These are phyloP conservation scores for Rhyacichthys aspro DNA, from an alignment of 2,797 vertebrate species.

Conservation along the genomic window DNA sequence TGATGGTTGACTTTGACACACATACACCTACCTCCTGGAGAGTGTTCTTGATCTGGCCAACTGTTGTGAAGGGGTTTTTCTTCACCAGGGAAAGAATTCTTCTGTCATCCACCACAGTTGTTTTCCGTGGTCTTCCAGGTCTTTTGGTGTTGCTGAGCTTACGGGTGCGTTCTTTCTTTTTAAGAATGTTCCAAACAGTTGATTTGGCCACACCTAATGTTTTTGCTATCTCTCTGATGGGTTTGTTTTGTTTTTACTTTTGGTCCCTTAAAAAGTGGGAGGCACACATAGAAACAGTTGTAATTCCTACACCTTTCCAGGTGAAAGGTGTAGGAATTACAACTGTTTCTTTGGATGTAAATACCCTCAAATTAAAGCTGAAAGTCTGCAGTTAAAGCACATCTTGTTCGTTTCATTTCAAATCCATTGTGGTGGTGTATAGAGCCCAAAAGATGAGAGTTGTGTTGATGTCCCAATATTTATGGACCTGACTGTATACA, in stretches of 20 bases:
- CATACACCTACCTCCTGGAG: conserved; percentile 26
- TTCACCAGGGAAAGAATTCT: not conserved
- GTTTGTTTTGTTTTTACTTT: conserved; percentile 22
- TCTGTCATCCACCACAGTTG: not conserved
- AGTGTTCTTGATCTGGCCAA: conserved; percentile 45
- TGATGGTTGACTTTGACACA: no score
- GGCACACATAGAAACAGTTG: no score
- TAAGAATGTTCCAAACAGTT: conserved; percentile 18
- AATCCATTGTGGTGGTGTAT: no score
- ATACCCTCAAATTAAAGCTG: conserved; percentile 58
- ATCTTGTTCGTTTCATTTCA: no score
- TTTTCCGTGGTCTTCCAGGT: not conserved
- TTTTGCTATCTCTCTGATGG: conserved; percentile 14
- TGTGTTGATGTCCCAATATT: no score
- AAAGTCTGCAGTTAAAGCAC: conserved; percentile 19
- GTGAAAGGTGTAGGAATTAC: no score
- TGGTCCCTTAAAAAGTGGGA: no score
- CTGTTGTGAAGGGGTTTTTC: conserved; percentile 28
- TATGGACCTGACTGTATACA: no score
- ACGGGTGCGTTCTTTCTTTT: no score
- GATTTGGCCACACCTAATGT: conserved; percentile 39
- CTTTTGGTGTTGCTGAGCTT: no score
- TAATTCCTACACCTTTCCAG: no score
- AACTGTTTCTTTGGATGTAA: conserved; percentile 56
- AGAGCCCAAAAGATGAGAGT: no score